Evolutionary conservation across 2,888 invertebrate genomes (phyloP), one percentile per base, ranked within the genome.

Genomic region (Pseudoips prasinana): DNA sequence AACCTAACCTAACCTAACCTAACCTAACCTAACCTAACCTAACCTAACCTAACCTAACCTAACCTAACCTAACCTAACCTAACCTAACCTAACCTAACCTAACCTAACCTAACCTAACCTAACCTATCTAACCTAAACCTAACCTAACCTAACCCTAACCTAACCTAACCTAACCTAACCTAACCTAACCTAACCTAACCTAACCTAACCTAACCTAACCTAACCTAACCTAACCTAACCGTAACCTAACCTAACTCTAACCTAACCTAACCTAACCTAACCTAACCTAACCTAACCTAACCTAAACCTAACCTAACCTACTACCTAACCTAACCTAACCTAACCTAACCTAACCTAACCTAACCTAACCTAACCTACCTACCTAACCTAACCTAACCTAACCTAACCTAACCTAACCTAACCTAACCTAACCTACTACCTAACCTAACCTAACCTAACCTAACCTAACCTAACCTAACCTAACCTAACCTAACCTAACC

Each of bases 21-120:
- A 53, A 53, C 56, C 56, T 57, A 54, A 53, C 56, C 56, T 49
- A 49, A 51, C 51, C 51, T 48, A 46, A 51, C 53, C 53, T 49
- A 53, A 53, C 51, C 51, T 49, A 49, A 46, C 43, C 49, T 45
- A 50, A 50, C 56, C 52, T 51, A 49, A 54, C 54, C 57, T 49
- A 49, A 52, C 53, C 57, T 47, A 50, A 50, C 52, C 54, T 52
- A 52, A 52, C 49, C 57, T 50, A 50, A 54, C 53, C 53, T 49
- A 51, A 49, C 49, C 53, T 54, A 51, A 53, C 55, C 55, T 50
- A 47, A 51, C 51, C 55, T 49, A 53, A 52, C 51, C 53, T 50
- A 54, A 49, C 49, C 46, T 48, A 50, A 46, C 50, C 48, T 48
- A 50, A 46, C 48, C 50, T 46, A 51, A 50, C 54, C 51, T 53